Evolutionary conservation across 2,113 vertebrate genomes (phyloP), one percentile per base, ranked within the genome.

Genomic region (Prinia subflava): DNA sequence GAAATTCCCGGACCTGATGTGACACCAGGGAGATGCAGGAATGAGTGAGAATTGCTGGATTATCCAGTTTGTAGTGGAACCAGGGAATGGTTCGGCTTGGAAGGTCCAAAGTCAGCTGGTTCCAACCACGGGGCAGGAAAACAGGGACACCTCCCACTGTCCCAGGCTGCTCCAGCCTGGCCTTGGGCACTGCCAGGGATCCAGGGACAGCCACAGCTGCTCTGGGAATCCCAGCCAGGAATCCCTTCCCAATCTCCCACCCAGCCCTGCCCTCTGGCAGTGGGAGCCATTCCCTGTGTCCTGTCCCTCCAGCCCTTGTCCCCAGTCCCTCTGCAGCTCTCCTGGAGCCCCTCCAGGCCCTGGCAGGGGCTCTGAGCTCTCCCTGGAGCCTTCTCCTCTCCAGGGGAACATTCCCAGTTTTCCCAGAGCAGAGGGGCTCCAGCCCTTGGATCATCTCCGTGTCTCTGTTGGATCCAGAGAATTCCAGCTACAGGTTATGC

Each of bases 131-230:
- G 46, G 8, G 42, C 37, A 25, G 37, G 24, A 44, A 25, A 52
- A 15, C 21, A 30, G 39, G n/a, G 13, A 62, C 16, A 17, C 1
- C 0, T 63, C 2, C 47, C 65, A 4, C 2, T 1, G 0, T 20
- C 42, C 25, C 57, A 31, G 59, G 42, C 0, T 21, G 35, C 0
- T 53, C 50, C 63, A 42, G 0, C 24, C 42, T 16, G 50, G 13
- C 42, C 39, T 70, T 6, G 74, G 64, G 0, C 47, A 30, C 13
- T 47, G n/a, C 47, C 84, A 62, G 55, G 44, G 84, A 53, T 78
- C 19, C 69, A 74, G 73, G 73, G 46, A 18, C 64, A 69, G 64
- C 55, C 55, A 13, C 64, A 69, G 28, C 8, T 13, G 0, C 9
- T n/a, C 47, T 69, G 74, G 55, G 28, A 55, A 84, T 73, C 5